Conservation (phyloP, 2,797 vertebrate genomes). For the Chaetodon trifasciatus region DNA sequence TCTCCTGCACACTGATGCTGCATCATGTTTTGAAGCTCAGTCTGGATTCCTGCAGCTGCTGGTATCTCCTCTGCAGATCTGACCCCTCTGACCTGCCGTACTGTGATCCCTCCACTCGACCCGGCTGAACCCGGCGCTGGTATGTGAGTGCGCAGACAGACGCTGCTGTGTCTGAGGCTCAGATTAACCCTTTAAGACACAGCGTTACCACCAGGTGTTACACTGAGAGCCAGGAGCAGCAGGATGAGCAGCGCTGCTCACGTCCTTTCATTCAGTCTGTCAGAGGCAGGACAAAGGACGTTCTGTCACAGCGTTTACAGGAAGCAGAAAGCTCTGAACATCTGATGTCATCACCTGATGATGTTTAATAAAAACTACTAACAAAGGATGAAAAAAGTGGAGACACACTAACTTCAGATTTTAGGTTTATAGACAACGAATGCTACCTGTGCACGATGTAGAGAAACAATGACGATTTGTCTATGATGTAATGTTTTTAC, state of each 20-base stretch:
- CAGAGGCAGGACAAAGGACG: neutral
- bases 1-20: too few species aligned
- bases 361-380: too few species aligned
- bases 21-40: neutral
- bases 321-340: too few species aligned
- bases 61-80: conserved; percentile 20
- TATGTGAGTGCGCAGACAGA: conserved; percentile 7
- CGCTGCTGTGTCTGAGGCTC: neutral
- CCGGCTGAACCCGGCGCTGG: conserved; percentile 8
- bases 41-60: conserved; percentile 15
- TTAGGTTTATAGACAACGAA: too few species aligned
- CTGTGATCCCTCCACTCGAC: neutral
- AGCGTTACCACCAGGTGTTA: neutral
- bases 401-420: too few species aligned
- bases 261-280: too few species aligned
- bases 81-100: conserved; percentile 20
- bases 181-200: neutral
- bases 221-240: neutral
- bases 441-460: too few species aligned
- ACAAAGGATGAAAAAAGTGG: too few species aligned
- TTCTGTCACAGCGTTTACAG: too few species aligned
- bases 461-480: neutral
- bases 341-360: too few species aligned
- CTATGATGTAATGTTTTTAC: neutral
- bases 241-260: neutral